Conservation (phyloP, 2,888 invertebrate species). For the Spilarctia lutea region DNA sequence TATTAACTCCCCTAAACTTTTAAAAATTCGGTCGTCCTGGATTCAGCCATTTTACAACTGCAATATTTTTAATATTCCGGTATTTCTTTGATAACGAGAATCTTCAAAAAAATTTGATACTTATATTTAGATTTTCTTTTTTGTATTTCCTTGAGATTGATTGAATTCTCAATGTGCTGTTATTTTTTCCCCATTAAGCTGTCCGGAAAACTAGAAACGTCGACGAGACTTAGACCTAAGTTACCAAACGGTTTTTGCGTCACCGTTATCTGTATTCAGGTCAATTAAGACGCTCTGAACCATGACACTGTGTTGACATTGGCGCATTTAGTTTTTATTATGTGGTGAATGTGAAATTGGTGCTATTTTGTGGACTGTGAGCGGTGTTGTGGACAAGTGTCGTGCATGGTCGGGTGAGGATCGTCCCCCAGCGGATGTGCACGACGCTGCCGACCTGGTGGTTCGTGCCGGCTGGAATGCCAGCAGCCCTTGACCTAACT, state of each 20-base stretch:
- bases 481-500: slow-evolving; percentile 86
- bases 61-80: slow-evolving; percentile 75
- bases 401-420: slow-evolving; percentile 64
- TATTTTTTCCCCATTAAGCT: slow-evolving; percentile 66
- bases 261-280: slow-evolving; percentile 76
- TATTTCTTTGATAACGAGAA: slow-evolving; percentile 56
- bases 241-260: slow-evolving; percentile 73
- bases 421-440: slow-evolving; percentile 81
- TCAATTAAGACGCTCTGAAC: slow-evolving; percentile 73
- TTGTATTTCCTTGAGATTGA: slow-evolving; percentile 65
- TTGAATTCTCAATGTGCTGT: slow-evolving; percentile 55
- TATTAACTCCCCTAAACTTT: slow-evolving; percentile 84
- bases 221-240: slow-evolving; percentile 64
- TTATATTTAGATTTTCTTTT: slow-evolving; percentile 59
- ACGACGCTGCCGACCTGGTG: slow-evolving; percentile 82
- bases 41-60: slow-evolving; percentile 74
- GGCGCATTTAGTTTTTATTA: slow-evolving; percentile 62
- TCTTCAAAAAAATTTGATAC: slow-evolving; percentile 45
- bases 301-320: slow-evolving; percentile 81
- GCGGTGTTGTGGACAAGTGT: slow-evolving; percentile 49
- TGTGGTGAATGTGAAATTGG: slow-evolving; percentile 75
- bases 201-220: slow-evolving; percentile 64
- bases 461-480: slow-evolving; percentile 84
- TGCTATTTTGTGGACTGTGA: slow-evolving; percentile 54
- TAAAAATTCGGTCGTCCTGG: slow-evolving; percentile 66